These are phyloP conservation scores for Vandiemenella viatica DNA, from an alignment of 2,888 invertebrate genomes.

Conservation along the genomic window DNA sequence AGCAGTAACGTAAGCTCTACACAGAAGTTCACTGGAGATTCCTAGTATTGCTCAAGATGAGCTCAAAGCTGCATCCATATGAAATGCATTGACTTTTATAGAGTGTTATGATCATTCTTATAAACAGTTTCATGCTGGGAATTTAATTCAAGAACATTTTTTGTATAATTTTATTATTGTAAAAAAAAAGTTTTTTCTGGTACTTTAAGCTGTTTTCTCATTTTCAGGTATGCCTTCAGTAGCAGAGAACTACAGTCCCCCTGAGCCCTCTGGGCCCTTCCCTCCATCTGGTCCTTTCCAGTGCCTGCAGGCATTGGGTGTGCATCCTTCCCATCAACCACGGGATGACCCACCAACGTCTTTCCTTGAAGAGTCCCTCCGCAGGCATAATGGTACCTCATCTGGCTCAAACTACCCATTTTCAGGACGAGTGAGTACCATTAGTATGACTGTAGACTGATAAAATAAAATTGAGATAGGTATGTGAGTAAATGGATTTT, in stretches of 20 bases:
- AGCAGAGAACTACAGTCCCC: slow-evolving; percentile 34
- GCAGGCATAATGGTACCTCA: slow-evolving; percentile 33
- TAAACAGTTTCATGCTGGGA: not conserved
- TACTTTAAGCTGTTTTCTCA: not conserved
- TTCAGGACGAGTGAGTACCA: too few species aligned
- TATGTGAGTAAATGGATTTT: too few species aligned
- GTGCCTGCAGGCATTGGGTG: slow-evolving; percentile 39
- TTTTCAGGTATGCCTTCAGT: slow-evolving; percentile 16
- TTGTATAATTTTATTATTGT: not conserved
- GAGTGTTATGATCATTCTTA: too few species aligned
- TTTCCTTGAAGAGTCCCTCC: slow-evolving; percentile 33
- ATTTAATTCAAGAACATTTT: slow-evolving; percentile 16
- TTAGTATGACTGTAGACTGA: too few species aligned
- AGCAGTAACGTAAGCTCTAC: too few species aligned
- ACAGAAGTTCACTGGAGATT: too few species aligned
- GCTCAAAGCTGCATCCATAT: too few species aligned
- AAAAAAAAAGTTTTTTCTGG: not conserved
- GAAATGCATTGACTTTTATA: not conserved
- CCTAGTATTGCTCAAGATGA: too few species aligned
- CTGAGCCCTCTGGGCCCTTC: slow-evolving; percentile 37
- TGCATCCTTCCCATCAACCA: slow-evolving; percentile 18
- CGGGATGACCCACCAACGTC: slow-evolving; percentile 19
- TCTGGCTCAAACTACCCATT: too few species aligned
- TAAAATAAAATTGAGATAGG: too few species aligned
- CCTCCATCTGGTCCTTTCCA: slow-evolving; percentile 42